Conservation (phyloP, 2,797 vertebrate genomes). For the Pampus argenteus region DNA sequence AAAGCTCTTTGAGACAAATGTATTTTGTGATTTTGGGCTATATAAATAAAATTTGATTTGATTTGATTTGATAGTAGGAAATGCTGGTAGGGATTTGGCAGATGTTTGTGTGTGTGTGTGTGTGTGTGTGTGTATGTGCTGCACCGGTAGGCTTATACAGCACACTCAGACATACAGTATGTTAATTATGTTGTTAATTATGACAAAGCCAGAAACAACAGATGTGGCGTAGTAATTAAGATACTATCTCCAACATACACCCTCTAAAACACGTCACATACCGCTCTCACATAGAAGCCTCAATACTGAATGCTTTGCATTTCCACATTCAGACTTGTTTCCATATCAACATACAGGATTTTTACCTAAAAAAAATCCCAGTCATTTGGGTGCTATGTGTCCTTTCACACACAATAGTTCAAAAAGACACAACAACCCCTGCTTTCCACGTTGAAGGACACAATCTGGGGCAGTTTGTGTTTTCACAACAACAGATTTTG, state of each 20-base stretch:
- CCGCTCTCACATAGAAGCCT: neutral
- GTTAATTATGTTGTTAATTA: slow-evolving; percentile 56
- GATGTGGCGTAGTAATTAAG: slow-evolving; percentile 43
- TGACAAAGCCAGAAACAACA: slow-evolving; percentile 46
- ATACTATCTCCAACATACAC: slow-evolving; percentile 9
- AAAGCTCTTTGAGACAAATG: too few species aligned
- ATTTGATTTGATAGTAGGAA: too few species aligned
- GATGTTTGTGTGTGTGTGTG: slow-evolving; percentile 18
- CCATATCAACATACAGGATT: neutral
- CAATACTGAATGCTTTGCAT: neutral
- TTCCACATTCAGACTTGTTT: neutral
- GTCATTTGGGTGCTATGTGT: neutral
- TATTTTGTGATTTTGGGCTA: too few species aligned
- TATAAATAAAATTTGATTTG: too few species aligned
- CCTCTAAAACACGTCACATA: neutral
- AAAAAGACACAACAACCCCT: slow-evolving; percentile 19
- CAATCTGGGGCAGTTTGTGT: slow-evolving; percentile 2
- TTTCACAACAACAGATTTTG: slow-evolving; percentile 13
- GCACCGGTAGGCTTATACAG: slow-evolving; percentile 25
- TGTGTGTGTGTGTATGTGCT: slow-evolving; percentile 21
- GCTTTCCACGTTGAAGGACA: slow-evolving; percentile 20
- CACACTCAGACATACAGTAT: slow-evolving; percentile 31
- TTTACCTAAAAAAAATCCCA: neutral
- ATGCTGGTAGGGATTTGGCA: too few species aligned
- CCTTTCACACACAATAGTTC: neutral